Evolutionary conservation across 2,888 invertebrate genomes (phyloP), one percentile per base, ranked within the genome.

Genomic region (Tiliacea aurago): DNA sequence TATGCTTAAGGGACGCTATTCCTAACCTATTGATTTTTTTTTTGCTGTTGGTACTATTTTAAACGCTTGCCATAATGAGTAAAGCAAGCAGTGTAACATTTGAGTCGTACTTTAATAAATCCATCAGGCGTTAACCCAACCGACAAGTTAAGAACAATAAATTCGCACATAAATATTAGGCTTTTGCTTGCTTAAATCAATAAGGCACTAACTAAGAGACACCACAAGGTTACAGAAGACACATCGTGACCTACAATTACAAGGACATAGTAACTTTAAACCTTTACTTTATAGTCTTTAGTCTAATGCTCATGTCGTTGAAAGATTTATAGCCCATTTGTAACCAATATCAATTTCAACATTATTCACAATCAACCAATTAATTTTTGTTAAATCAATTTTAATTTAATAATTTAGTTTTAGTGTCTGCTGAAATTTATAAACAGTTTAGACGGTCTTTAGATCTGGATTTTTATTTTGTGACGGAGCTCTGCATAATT

Each of bases 241-340:
- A 53, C 70, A 71, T 71, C 55, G 33, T 11, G 78, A 61, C 78
- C 78, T 76, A 81, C 59, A 73, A 78, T 61, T 37, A 76, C 82
- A 79, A 81, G 83, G 78, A 84, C 82, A 56, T 28, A 33, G 15
- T 28, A n/a, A 66, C 49, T 28, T 66, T 47, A 63, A 66, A 62
- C 66, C 69, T 81, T 69, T 80, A 74, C 53, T 63, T 64, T 41
- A 66, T 45, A 58, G 55, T 53, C 23, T 51, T 49, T 56, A 68
- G 63, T 66, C 55, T 47, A n/a, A 59, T 68, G 43, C 33, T 47
- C 5, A 65, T 65, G 47, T 73, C 58, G n/a, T 66, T 65, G 15
- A 61, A 51, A 70, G 67, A 83, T 84, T 84, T 81, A 83, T 84
- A 53, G 62, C 55, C 73, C 18, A 71, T 78, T 78, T 56, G 61